Percentiles rank a stretch among this genome's conserved stretches.
These are phyloP conservation scores for Sycophila texana DNA, from an alignment of 2,888 invertebrate species.

Conservation along the genomic window DNA sequence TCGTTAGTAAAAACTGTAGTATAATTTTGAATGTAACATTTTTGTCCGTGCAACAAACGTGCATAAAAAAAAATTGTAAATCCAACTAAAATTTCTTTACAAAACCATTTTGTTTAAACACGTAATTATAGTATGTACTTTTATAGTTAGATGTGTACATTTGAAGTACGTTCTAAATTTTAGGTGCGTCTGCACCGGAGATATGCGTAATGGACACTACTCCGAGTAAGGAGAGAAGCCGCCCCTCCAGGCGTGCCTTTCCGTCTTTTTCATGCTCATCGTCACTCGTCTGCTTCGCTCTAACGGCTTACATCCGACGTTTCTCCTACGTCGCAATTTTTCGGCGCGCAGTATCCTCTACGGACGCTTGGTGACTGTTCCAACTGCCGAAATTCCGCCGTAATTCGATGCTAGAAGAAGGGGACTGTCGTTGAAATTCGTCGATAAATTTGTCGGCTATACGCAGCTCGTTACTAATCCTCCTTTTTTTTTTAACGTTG, in stretches of 20 bases:
- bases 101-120: too few relatives aligned
- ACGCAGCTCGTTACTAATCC: not conserved
- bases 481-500: not conserved
- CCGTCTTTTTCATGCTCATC: slow-evolving; percentile 25
- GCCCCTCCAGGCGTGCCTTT: slow-evolving; percentile 22
- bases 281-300: not conserved
- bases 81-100: too few relatives aligned
- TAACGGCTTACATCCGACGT: slow-evolving; percentile 14
- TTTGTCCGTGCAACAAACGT: too few relatives aligned
- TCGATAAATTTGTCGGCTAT: not conserved
- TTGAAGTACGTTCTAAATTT: not conserved
- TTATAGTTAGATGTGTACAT: too few relatives aligned
- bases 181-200: slow-evolving; percentile 12
- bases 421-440: not conserved
- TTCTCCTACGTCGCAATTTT: slow-evolving; percentile 34
- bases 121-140: too few relatives aligned
- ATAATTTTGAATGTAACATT: too few relatives aligned
- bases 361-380: not conserved
- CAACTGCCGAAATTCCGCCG: not conserved
- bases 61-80: too few relatives aligned
- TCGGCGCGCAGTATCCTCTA: slow-evolving; percentile 1
- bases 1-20: too few relatives aligned
- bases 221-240: slow-evolving; percentile 34
- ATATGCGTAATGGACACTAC: slow-evolving; percentile 33
- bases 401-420: slow-evolving; percentile 8